Evolutionary conservation across 2,797 vertebrate species (phyloP), one percentile per base, ranked within the genome.

Genomic region (Thamnophis elegans): DNA sequence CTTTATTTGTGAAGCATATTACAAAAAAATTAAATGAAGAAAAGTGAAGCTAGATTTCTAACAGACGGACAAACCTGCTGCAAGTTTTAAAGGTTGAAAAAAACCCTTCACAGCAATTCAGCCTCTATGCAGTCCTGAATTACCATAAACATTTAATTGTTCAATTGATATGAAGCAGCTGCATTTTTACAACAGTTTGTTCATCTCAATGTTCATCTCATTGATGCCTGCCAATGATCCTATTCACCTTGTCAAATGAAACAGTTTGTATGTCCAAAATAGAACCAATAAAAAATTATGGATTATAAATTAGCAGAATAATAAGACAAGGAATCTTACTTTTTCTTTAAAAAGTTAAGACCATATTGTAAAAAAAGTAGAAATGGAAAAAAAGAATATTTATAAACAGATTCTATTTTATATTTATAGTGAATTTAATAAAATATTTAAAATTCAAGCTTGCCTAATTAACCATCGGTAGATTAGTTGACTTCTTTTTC

Each of bases 21-120:
- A 88, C 85, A 91, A 93, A 93, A 60, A 86, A 82, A 91, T 93
- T 91, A 93, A 88, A 56, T 55, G 28, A 93, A 88, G 16, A 89
- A 59, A 92, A 90, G 25, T 90, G 56, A 93, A 93, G 56, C 26
- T 26, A 90, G n/a, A 4, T 91, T 90, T 68, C 42, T 91, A 65
- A 62, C 47, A 90, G 56, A 32, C 36, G 8, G 10, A 7, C 13
- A 6, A n/a, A 26, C 42, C 51, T 22, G 85, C 82, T 78, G 26
- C 88, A 93, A 82, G n/a, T 88, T 92, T 93, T 42, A 90, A 90
- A 88, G 60, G 13, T 87, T 90, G 68, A 78, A 90, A 59, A 59
- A 58, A 51, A 42, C 42, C 47, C 47, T 47, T 18, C 6, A 87
- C 32, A 89, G 88, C 10, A 65, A 65, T 55, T 53, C 59, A 65